Evolutionary conservation across 2,888 invertebrate genomes (phyloP), one percentile per base, ranked within the genome.

Genomic region (Neoaliturus tenellus): DNA sequence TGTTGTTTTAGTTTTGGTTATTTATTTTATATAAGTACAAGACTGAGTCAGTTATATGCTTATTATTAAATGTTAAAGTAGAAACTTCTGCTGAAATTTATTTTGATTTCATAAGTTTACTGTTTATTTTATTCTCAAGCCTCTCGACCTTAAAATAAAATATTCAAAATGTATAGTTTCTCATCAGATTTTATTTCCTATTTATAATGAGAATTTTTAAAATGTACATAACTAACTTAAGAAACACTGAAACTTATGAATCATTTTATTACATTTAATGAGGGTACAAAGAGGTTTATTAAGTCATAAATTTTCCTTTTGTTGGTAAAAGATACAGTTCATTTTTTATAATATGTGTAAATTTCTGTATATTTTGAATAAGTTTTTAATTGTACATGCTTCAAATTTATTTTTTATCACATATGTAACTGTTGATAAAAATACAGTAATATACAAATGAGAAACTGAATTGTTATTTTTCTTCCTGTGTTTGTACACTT

Each of bases 371-470:
- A 62, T 62, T 62, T 62, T 8, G 14, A 28, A 62, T 28, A 55
- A 55, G 55, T 31, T 62, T 62, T 1, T 5, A 62, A 62, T 28
- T 62, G 62, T 62, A 28, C 62, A 62, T 62, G 62, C 62, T 28
- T 28, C 62, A 62, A 28, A 6, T 62, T 62, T 62, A 62, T 28
- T 62, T 62, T 62, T 62, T 62, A 51, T 62, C 20, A 23, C 20
- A 55, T 55, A 31, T 62, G 14, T 62, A 28, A 62, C 4, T 62
- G 62, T 62, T 62, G 31, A 62, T 62, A 62, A 62, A 62, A 62
- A 51, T 51, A 28, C 28, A 62, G n/a, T n/a, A n/a, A n/a, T n/a
- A 31, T 28, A 3, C 28, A 28, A 28, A 28, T 28, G n/a, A 62
- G 12, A 14, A 62, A 28, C 2, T 23, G 23, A 55, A 23, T 5